phyloP scores from a whole-genome alignment of 2,797 vertebrate species.

The Sciurus carolinensis region DNA sequence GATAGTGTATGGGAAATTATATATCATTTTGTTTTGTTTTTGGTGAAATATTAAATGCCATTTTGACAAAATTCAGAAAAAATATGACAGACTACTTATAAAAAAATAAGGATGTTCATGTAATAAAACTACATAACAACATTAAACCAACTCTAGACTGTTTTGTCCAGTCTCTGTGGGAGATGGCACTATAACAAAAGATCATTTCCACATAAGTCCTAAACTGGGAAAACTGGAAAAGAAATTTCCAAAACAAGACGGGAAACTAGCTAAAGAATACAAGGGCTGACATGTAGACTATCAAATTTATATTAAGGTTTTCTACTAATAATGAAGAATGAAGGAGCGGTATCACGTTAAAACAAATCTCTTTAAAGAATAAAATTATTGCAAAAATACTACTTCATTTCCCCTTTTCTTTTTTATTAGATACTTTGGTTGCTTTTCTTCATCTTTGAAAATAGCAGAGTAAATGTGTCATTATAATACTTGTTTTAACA shows the following conservation, averaged over 20 bases:
- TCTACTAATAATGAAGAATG: conserved; percentile 30
- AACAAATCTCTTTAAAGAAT: background rate
- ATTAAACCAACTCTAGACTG: conserved; percentile 38
- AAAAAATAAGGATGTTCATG: conserved; percentile 1
- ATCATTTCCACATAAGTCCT: conserved; percentile 6
- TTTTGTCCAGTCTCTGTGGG: background rate
- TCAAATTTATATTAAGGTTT: background rate
- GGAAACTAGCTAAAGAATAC: conserved; percentile 25
- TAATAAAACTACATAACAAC: background rate
- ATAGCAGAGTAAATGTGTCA: background rate
- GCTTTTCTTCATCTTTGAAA: conserved; percentile 39
- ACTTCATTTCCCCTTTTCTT: background rate
- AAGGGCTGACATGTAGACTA: background rate
- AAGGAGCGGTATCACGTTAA: conserved; percentile 10
- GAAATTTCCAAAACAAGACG: conserved; percentile 40
- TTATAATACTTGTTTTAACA: conserved; percentile 51
- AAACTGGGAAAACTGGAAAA: conserved; percentile 29
- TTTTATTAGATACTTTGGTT: conserved; percentile 7
- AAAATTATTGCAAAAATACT: background rate
- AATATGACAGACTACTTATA: conserved; percentile 5
- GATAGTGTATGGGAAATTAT: conserved; percentile 29
- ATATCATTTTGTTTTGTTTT: background rate
- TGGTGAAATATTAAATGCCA: background rate
- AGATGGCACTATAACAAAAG: conserved; percentile 47
- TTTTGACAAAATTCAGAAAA: conserved; percentile 52